Percentiles rank a stretch among this genome's conserved stretches.
These are phyloP conservation scores for Hemaris fuciformis DNA, from an alignment of 2,888 invertebrate genomes.

Conservation along the genomic window DNA sequence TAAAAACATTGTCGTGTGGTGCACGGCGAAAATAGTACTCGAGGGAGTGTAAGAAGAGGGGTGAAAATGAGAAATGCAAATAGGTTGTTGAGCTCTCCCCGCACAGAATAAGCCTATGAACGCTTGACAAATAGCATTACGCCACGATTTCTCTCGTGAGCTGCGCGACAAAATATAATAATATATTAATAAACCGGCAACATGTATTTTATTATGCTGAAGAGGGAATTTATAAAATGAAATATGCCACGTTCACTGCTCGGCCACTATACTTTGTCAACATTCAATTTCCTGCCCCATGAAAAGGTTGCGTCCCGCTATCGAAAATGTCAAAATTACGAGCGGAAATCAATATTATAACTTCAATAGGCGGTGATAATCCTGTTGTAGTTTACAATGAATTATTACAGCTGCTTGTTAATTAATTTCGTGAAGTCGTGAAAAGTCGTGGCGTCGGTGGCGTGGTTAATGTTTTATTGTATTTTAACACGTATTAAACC, in stretches of 20 bases:
- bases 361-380: slow-evolving; percentile 27
- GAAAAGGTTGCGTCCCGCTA: slow-evolving; percentile 48
- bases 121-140: slow-evolving; percentile 68
- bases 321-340: slow-evolving; percentile 54
- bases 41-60: slow-evolving; percentile 61
- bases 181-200: slow-evolving; percentile 42
- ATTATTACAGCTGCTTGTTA: too few relatives aligned
- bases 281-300: slow-evolving; percentile 61
- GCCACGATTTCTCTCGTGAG: slow-evolving; percentile 45
- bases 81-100: slow-evolving; percentile 64
- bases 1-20: slow-evolving; percentile 47
- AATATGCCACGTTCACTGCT: slow-evolving; percentile 38
- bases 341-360: slow-evolving; percentile 28
- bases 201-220: slow-evolving; percentile 28
- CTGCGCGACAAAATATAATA: slow-evolving; percentile 39
- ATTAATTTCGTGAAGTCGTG: too few relatives aligned
- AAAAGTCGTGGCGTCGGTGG: too few relatives aligned
- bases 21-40: slow-evolving; percentile 63
- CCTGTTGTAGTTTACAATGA: slow-evolving; percentile 11
- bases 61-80: slow-evolving; percentile 78
- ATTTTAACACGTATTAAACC: too few relatives aligned
- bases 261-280: slow-evolving; percentile 49
- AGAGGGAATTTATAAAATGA: slow-evolving; percentile 31
- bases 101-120: slow-evolving; percentile 65
- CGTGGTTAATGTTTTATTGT: too few relatives aligned